phyloP scores from a whole-genome alignment of 2,113 vertebrate genomes.

The Ceyx melanurus region DNA sequence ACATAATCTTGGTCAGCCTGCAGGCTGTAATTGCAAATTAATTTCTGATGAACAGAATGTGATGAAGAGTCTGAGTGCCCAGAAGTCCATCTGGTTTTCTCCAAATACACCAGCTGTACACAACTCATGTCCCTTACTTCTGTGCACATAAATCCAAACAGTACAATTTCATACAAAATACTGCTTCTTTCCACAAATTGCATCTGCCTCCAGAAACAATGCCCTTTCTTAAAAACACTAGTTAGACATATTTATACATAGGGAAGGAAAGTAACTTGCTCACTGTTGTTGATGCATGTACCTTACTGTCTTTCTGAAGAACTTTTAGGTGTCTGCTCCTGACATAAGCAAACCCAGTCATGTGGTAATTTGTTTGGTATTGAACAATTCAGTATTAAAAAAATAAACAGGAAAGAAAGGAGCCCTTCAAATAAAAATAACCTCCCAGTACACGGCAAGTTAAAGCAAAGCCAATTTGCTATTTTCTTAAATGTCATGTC shows the following conservation, averaged over 20 bases:
- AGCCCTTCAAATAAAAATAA: background rate
- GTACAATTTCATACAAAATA: slow-evolving; percentile 10
- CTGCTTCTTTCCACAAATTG: background rate
- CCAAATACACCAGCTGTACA: slow-evolving; percentile 23
- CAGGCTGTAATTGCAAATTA: slow-evolving; percentile 21
- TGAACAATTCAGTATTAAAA: background rate
- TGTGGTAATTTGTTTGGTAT: background rate
- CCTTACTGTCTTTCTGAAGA: background rate
- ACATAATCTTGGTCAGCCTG: background rate
- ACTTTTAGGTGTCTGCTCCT: background rate
- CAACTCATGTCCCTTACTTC: background rate
- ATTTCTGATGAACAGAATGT: background rate
- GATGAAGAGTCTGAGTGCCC: background rate
- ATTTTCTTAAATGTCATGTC: background rate
- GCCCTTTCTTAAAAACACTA: background rate
- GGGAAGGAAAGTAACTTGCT: background rate
- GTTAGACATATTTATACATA: background rate
- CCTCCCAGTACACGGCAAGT: background rate
- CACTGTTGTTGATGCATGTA: background rate
- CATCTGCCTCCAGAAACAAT: background rate
- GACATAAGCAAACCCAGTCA: background rate
- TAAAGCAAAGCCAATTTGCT: background rate
- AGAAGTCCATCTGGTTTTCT: slow-evolving; percentile 38
- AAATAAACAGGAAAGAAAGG: background rate
- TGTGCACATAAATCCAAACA: background rate